Conservation (phyloP, 2,888 invertebrate species). For the Xestoiulus laeticollis region DNA sequence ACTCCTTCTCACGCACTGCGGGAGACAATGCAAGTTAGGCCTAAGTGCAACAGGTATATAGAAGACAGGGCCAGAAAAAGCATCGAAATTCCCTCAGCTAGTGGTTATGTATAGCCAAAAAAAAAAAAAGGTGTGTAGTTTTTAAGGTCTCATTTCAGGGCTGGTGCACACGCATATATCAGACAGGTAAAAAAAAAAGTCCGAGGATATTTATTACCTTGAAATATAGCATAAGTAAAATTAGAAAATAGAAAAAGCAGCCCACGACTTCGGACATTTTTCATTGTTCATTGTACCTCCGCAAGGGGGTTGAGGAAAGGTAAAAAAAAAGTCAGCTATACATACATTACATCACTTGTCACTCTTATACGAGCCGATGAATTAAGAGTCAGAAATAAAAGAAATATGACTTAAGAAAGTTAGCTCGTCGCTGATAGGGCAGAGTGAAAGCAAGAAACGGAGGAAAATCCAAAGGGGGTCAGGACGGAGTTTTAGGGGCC, state of each 20-base stretch:
- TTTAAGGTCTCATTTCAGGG: constrained; percentile 40
- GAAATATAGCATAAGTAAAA: constrained; percentile 43
- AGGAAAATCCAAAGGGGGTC: constrained; percentile 21
- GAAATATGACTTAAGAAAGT: constrained; percentile 30
- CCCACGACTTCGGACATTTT: constrained; percentile 40
- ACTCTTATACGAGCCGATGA: constrained; percentile 1
- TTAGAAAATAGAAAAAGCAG: constrained; percentile 28
- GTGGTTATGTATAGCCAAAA: not conserved
- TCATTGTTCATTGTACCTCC: constrained; percentile 36
- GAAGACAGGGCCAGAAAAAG: constrained; percentile 24
- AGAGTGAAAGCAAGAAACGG: not conserved
- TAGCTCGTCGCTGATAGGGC: constrained; percentile 19
- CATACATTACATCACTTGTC: constrained; percentile 40
- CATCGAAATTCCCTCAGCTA: not conserved
- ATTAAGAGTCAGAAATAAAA: constrained; percentile 29
- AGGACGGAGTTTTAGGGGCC: constrained; percentile 3
- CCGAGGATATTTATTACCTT: constrained; percentile 16
- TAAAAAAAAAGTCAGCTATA: not conserved
- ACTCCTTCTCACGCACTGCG: constrained; percentile 23
- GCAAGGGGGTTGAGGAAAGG: constrained; percentile 8
- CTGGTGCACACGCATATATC: constrained; percentile 34
- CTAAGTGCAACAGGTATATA: constrained; percentile 23
- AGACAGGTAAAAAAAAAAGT: not conserved
- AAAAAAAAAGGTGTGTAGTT: constrained; percentile 15
- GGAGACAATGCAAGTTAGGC: not conserved